These are phyloP conservation scores for Odontocerum albicorne DNA, from an alignment of 2,888 invertebrate species.

Conservation along the genomic window DNA sequence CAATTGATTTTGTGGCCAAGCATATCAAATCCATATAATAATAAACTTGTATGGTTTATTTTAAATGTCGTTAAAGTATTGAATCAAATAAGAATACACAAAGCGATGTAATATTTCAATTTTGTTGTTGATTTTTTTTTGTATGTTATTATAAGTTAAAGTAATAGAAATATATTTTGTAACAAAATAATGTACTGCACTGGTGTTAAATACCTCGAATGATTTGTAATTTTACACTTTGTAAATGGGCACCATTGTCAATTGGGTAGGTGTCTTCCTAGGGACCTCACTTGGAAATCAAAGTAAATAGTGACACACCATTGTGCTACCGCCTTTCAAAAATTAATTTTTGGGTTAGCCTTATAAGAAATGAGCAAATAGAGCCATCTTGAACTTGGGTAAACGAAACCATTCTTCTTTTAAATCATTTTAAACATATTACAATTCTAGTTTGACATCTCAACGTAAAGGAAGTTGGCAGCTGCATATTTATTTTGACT, in stretches of 20 bases:
- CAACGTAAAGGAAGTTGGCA: constrained; percentile 3
- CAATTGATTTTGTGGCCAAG: too few species aligned
- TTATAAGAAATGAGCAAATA: constrained; percentile 27
- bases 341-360: constrained; percentile 30
- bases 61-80: too few species aligned
- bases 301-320: constrained; percentile 22
- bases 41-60: too few species aligned
- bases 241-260: constrained; percentile 28
- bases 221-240: constrained; percentile 32
- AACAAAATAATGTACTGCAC: constrained; percentile 4
- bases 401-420: background rate
- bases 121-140: too few species aligned
- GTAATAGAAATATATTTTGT: too few species aligned
- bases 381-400: constrained; percentile 15
- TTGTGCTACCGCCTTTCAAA: constrained; percentile 17
- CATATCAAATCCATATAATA: too few species aligned
- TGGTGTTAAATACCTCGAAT: constrained; percentile 10
- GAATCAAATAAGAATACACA: too few species aligned
- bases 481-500: constrained; percentile 22
- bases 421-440: constrained; percentile 14
- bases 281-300: constrained; percentile 19
- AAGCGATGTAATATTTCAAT: too few species aligned
- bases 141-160: too few species aligned
- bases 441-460: constrained; percentile 14
- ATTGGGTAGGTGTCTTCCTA: constrained; percentile 9